phyloP scores from a whole-genome alignment of 2,888 invertebrate genomes.

The Ophion obscuratus region DNA sequence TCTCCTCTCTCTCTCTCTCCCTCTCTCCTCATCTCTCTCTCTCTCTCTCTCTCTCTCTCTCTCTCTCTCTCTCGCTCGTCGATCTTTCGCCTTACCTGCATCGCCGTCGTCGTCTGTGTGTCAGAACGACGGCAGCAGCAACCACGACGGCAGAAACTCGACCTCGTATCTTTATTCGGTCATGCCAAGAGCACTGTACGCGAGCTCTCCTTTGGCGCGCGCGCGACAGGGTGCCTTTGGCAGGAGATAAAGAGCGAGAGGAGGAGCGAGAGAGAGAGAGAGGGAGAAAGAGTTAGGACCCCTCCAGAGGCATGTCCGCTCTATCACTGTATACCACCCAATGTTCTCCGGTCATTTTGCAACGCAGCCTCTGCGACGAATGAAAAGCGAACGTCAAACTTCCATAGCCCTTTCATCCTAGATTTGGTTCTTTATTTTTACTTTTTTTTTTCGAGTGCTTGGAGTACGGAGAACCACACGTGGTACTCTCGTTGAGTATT shows the following conservation, averaged over 20 bases:
- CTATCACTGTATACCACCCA: slow-evolving; percentile 14
- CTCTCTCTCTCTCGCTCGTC: slow-evolving; percentile 49
- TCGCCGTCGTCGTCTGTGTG: slow-evolving; percentile 19
- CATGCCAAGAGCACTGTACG: slow-evolving; percentile 70
- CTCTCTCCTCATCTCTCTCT: slow-evolving; percentile 46
- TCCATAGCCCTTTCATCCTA: slow-evolving; percentile 17
- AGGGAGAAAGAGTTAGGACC: slow-evolving; percentile 41
- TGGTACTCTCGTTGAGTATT: neutral
- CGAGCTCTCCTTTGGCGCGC: slow-evolving; percentile 58
- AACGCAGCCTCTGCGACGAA: slow-evolving; percentile 13
- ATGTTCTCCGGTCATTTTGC: slow-evolving; percentile 29
- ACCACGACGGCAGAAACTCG: slow-evolving; percentile 66
- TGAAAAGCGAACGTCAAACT: slow-evolving; percentile 22
- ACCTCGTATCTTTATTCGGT: slow-evolving; percentile 77
- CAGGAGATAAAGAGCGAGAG: slow-evolving; percentile 66
- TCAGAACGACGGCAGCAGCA: slow-evolving; percentile 61
- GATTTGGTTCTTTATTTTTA: neutral
- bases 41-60: slow-evolving; percentile 42
- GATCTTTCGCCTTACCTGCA: slow-evolving; percentile 36
- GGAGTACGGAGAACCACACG: slow-evolving; percentile 16
- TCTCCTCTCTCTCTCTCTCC: neutral
- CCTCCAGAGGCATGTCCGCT: slow-evolving; percentile 40
- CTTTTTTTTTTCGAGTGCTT: neutral
- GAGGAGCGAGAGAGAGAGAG: slow-evolving; percentile 47
- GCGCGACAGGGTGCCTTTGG: slow-evolving; percentile 71